Percentiles rank a stretch among this genome's conserved stretches.
Conservation (phyloP, 1,140 invertebrate genomes). For the Bombus vancouverensis region DNA sequence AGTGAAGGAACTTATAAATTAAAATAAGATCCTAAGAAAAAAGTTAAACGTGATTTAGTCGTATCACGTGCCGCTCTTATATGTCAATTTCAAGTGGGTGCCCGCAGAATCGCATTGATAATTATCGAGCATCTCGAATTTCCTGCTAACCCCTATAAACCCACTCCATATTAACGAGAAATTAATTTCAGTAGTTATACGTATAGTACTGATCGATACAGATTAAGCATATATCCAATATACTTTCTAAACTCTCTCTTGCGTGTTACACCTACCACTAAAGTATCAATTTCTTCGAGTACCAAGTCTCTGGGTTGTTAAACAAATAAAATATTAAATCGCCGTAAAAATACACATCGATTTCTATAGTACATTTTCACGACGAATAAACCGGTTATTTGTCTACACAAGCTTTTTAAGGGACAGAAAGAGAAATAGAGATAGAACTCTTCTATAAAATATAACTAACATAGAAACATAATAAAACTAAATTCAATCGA, state of each 20-base stretch:
- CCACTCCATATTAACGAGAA: constrained; percentile 11
- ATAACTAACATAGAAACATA: no score
- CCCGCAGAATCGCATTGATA: constrained; percentile 43
- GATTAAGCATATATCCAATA: not conserved
- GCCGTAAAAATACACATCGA: not conserved
- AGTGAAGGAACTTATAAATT: not conserved
- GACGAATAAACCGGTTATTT: no score
- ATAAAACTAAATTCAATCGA: no score
- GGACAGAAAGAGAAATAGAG: not conserved
- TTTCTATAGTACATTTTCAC: not conserved
- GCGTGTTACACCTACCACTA: constrained; percentile 5
- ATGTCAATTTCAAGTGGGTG: constrained; percentile 30
- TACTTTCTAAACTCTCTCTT: constrained; percentile 34
- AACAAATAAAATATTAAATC: constrained; percentile 4
- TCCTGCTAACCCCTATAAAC: constrained; percentile 32
- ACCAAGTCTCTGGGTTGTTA: not conserved
- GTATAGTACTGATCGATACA: not conserved
- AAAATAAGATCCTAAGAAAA: not conserved
- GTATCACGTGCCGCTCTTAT: constrained; percentile 22
- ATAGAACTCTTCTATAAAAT: not conserved
- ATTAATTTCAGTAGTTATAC: constrained; percentile 15
- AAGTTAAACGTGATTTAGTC: constrained; percentile 1
- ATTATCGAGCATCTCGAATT: constrained; percentile 25
- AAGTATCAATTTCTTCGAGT: not conserved
- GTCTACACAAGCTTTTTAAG: no score